These are phyloP conservation scores for Bubalus kerabau DNA, from an alignment of 2,113 vertebrate species.

Conservation along the genomic window DNA sequence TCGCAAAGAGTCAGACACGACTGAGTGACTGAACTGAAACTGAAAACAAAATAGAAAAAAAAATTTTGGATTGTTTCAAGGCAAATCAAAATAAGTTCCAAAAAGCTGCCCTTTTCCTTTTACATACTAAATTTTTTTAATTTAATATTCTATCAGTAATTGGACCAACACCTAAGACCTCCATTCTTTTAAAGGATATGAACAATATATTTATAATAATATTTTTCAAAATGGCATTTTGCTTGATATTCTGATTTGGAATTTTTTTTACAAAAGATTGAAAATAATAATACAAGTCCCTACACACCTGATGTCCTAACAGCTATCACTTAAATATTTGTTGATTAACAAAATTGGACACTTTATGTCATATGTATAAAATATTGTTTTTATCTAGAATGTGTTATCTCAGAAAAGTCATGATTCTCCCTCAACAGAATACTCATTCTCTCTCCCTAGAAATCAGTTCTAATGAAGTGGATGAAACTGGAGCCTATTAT, in stretches of 20 bases:
- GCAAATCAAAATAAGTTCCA: not conserved
- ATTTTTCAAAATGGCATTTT: not conserved
- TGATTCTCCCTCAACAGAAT: not conserved
- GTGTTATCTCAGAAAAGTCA: not conserved
- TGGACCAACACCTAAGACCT: not conserved
- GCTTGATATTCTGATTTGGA: not conserved
- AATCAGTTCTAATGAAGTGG: too few species aligned
- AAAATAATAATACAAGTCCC: slow-evolving; percentile 23
- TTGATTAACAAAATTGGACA: not conserved
- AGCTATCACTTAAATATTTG: slow-evolving; percentile 3
- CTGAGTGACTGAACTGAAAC: not conserved
- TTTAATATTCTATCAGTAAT: not conserved
- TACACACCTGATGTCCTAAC: not conserved
- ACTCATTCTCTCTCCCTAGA: not conserved
- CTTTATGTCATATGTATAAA: not conserved
- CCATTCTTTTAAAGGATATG: not conserved
- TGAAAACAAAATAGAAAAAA: not conserved
- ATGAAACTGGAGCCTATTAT: too few species aligned
- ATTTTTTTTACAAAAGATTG: not conserved
- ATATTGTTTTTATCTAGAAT: not conserved
- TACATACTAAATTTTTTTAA: not conserved
- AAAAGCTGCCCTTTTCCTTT: not conserved
- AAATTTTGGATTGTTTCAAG: not conserved
- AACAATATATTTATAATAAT: not conserved
- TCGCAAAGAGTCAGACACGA: not conserved